Base-by-base conservation (phyloP, 2,888 invertebrate genomes). In the Podotricha telesiphe region DNA sequence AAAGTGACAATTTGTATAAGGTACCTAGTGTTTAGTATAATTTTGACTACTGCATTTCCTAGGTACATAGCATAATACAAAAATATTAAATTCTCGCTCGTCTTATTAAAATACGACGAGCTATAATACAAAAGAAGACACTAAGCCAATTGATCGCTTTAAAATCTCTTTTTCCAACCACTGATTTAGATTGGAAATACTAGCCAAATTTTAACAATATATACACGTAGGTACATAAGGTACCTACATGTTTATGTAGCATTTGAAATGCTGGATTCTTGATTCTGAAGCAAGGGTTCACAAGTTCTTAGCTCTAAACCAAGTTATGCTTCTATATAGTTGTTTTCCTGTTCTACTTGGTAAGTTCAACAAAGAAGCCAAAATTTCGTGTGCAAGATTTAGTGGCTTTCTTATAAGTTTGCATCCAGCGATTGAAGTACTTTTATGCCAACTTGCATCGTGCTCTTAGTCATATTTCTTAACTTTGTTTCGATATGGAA, bases 331-430 rank as follows among this genome's bases (percentile, higher is more conserved):
- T 22, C 15, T n/a, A 48, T 28, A 28, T 28, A 34, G 28, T 34
- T 19, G 34, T 62, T 62, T 48, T 15, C 19, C 37, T 11, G 34
- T 47, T 50, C 22, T 37, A 40, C 51, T 51, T 51, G 11, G 20
- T 19, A 64, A 64, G 40, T 64, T 51, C 19, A 40, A 64, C 59
- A 59, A 50, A 42, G 40, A 50, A 48, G 48, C 19, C 62, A 42
- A 51, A 59, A 61, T 51, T 67, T 67, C 59, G 51, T 1, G 59
- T 59, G 13, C 37, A 59, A 51, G 50, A 67, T 59, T 61, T 67
- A 67, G 28, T 59, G 34, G 37, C 48, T 65, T 20, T 40, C 40
- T 40, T 66, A 50, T 15, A 42, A 67, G 59, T 59, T 62, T 48
- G 48, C 34, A 34, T 37, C 17, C 19, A 48, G 19, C 19, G 34